Evolutionary conservation across 30 jellyfish, hydroid and myxozoan genomes (phyloP).

Genomic region (Nemopilema nomurai): DNA sequence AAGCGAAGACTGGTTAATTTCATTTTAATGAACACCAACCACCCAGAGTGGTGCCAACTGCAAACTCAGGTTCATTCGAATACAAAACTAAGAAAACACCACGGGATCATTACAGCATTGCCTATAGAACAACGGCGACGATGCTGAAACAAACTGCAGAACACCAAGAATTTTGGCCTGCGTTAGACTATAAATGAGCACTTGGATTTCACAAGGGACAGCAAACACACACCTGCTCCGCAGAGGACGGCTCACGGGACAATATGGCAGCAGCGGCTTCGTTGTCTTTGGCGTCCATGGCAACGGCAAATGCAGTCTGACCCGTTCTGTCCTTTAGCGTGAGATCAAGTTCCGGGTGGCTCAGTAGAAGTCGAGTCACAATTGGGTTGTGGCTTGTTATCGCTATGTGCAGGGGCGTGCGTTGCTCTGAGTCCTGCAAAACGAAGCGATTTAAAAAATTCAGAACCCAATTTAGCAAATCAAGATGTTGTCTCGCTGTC

Average conservation of each 20-base stretch:
- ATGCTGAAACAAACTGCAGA: too few relatives aligned
- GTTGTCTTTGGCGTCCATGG: constrained; percentile 86
- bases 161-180: neutral
- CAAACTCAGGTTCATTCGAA: too few relatives aligned
- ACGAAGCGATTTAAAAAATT: too few relatives aligned
- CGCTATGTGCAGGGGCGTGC: constrained; percentile 96
- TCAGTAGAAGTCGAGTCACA: constrained; percentile 77
- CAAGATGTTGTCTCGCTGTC: too few relatives aligned
- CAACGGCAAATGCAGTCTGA: constrained; percentile 89
- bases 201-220: neutral
- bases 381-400: constrained; percentile 80
- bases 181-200: too few relatives aligned
- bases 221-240: constrained; percentile 76
- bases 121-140: too few relatives aligned
- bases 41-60: too few relatives aligned
- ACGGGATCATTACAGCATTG: too few relatives aligned
- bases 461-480: too few relatives aligned
- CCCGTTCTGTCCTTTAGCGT: constrained; percentile 88
- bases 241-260: constrained; percentile 89
- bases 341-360: constrained; percentile 90
- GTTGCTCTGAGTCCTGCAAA: constrained; percentile 84
- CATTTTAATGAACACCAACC: too few relatives aligned
- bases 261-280: constrained; percentile 91
- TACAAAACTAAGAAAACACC: too few relatives aligned
- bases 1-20: too few relatives aligned